Evolutionary conservation across 1,140 invertebrate species (phyloP).

Genomic region (Lepidotrigona ventralis): DNA sequence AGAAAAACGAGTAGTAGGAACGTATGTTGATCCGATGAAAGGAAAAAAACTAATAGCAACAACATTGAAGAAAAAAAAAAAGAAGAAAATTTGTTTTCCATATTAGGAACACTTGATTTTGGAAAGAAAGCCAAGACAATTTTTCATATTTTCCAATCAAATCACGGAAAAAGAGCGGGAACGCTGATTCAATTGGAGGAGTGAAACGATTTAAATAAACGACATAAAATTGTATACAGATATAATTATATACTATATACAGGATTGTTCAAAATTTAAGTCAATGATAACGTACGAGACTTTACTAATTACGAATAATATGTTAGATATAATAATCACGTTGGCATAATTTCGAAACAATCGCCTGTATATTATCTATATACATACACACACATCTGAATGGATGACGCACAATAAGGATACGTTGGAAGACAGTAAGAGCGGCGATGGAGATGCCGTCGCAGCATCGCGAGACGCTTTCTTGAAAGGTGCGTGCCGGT

Average conservation of each 20-base stretch:
- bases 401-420: background rate
- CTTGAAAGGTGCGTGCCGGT: background rate
- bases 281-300: too few species aligned
- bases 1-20: background rate
- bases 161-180: background rate
- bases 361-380: background rate
- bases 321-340: too few species aligned
- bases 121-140: background rate
- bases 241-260: background rate
- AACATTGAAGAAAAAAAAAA: too few species aligned
- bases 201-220: background rate
- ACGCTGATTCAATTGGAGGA: background rate
- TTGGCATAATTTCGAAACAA: background rate
- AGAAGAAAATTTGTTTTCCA: background rate
- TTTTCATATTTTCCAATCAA: background rate
- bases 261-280: background rate
- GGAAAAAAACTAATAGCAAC: background rate
- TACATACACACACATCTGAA: background rate
- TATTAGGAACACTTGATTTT: background rate
- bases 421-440: background rate
- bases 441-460: background rate
- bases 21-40: background rate
- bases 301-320: too few species aligned
- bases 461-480: constrained; percentile 33
- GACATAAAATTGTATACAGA: background rate